A percentile compares a stretch with the other conserved stretches of the same genome.
Evolutionary conservation across 2,797 vertebrate species (phyloP).

Genomic region (Pangasius djambal): DNA sequence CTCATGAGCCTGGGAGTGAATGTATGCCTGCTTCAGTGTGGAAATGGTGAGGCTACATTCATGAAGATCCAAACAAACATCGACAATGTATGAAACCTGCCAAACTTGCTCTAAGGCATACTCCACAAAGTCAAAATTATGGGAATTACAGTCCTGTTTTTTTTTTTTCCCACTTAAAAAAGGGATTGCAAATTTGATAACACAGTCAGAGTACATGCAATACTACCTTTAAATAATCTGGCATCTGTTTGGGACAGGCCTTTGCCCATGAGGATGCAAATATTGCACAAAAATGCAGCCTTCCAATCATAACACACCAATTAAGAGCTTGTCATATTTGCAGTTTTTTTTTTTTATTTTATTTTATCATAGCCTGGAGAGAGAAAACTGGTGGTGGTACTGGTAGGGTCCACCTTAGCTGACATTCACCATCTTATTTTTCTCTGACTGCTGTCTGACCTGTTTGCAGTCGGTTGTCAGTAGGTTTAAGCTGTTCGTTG

Average conservation of each 20-base stretch:
- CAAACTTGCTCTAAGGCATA: background rate
- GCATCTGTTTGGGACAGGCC: background rate
- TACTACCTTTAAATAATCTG: background rate
- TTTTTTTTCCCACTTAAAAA: background rate
- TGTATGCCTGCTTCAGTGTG: background rate
- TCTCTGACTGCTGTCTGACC: conserved; percentile 70
- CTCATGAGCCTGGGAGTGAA: background rate
- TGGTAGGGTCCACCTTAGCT: background rate
- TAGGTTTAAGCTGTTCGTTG: conserved; percentile 98
- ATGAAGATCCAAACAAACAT: background rate
- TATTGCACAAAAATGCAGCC: background rate
- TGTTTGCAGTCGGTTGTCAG: conserved; percentile 97
- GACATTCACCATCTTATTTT: background rate
- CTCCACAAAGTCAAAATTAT: background rate
- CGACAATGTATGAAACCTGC: background rate
- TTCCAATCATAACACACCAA: background rate
- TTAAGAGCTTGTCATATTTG: background rate
- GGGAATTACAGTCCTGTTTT: background rate
- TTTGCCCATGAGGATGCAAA: background rate
- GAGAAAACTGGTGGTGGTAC: background rate
- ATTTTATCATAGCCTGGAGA: background rate
- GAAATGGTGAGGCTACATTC: background rate
- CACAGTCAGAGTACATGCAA: background rate
- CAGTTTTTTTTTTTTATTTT: background rate
- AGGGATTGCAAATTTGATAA: background rate